Conservation (phyloP, 2,888 invertebrate genomes). For the Drosophila cracens region DNA sequence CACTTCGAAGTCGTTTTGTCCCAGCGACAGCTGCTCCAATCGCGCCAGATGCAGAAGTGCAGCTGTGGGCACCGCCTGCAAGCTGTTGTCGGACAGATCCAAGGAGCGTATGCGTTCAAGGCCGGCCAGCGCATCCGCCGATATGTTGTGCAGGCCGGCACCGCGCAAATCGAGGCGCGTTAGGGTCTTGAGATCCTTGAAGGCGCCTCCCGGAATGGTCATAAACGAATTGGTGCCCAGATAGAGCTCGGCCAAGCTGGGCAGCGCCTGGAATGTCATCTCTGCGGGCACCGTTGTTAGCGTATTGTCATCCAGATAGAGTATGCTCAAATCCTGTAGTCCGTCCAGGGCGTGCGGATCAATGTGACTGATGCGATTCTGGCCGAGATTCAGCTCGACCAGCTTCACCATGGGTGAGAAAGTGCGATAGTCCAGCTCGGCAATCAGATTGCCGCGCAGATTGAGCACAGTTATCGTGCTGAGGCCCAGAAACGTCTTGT, state of each 20-base stretch:
- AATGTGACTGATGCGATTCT: constrained; percentile 93
- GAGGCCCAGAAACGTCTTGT: constrained; percentile 92
- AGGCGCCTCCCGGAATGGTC: constrained; percentile 91
- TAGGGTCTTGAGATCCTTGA: constrained; percentile 90
- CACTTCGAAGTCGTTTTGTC: constrained; percentile 92
- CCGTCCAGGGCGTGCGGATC: constrained; percentile 92
- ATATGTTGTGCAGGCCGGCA: constrained; percentile 92
- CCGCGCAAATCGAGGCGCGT: constrained; percentile 92
- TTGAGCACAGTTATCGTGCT: constrained; percentile 92
- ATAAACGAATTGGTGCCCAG: constrained; percentile 93
- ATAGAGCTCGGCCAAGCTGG: constrained; percentile 92
- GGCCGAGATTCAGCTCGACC: constrained; percentile 93
- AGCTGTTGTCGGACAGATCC: constrained; percentile 92
- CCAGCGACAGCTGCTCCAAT: constrained; percentile 92
- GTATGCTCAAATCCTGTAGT: constrained; percentile 90
- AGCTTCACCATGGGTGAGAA: constrained; percentile 91
- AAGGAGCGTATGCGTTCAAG: constrained; percentile 90
- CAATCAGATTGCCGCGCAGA: constrained; percentile 92
- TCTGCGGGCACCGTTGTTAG: constrained; percentile 91
- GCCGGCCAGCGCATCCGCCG: constrained; percentile 91
- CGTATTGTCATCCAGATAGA: constrained; percentile 94
- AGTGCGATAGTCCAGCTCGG: constrained; percentile 90
- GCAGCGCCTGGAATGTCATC: constrained; percentile 89
- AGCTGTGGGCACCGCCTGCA: constrained; percentile 90
- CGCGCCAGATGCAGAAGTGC: constrained; percentile 90